Evolutionary conservation across 2,888 invertebrate genomes (phyloP).

Genomic region (Malacosoma neustria): DNA sequence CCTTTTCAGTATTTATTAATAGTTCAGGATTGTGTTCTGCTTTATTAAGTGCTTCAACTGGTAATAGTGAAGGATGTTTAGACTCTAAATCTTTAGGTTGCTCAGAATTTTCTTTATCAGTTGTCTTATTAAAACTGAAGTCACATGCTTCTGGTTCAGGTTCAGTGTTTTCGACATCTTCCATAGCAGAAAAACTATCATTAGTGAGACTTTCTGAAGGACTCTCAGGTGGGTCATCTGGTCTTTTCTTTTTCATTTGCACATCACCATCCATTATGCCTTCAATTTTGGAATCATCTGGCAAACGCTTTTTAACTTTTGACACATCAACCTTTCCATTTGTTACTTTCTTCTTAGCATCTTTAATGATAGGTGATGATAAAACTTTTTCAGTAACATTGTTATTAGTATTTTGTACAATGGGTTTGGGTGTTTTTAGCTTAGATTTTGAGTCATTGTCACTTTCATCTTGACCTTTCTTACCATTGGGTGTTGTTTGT

Average conservation of each 20-base stretch:
- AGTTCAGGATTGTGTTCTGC: slow-evolving; percentile 42
- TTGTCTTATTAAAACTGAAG: slow-evolving; percentile 60
- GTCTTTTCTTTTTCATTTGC: slow-evolving; percentile 72
- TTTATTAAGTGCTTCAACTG: slow-evolving; percentile 48
- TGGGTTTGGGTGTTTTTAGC: slow-evolving; percentile 43
- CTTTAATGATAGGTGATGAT: slow-evolving; percentile 55
- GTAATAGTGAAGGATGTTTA: slow-evolving; percentile 29
- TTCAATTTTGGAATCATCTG: slow-evolving; percentile 71
- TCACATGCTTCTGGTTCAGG: slow-evolving; percentile 64
- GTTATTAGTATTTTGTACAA: slow-evolving; percentile 53
- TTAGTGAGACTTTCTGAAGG: slow-evolving; percentile 90
- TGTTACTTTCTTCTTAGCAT: slow-evolving; percentile 54
- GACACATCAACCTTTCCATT: slow-evolving; percentile 70
- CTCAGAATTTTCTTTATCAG: slow-evolving; percentile 54
- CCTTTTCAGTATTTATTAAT: slow-evolving; percentile 52
- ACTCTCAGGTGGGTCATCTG: slow-evolving; percentile 78
- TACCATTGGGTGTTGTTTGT: slow-evolving; percentile 72
- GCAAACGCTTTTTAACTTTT: slow-evolving; percentile 75
- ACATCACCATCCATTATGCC: slow-evolving; percentile 76
- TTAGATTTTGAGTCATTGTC: slow-evolving; percentile 62
- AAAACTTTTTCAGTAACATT: slow-evolving; percentile 53
- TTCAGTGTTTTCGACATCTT: slow-evolving; percentile 76
- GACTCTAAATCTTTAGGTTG: slow-evolving; percentile 49
- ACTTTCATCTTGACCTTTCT: slow-evolving; percentile 65
- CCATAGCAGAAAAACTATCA: slow-evolving; percentile 88